Evolutionary conservation across 30 jellyfish, hydroid and myxozoan genomes (phyloP), one percentile per base, ranked within the genome.

Genomic region (Aurelia coerulea): DNA sequence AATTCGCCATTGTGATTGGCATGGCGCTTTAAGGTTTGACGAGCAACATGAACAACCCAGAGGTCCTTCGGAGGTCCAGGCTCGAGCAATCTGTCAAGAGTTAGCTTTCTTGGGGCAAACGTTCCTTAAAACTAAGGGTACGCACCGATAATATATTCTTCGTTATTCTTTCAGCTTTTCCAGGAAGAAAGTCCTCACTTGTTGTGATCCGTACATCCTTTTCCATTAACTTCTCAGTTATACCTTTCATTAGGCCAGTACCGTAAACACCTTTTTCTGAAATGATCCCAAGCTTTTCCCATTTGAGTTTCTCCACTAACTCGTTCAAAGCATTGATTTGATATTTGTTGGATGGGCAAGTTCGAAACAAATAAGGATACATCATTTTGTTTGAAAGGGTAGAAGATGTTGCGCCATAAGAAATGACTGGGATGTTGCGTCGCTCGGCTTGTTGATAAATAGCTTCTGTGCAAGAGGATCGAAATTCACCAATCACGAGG

Each of bases 211-310:
- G 23, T 2, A 90, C 91, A 70, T 59, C 67, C 32, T 58, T 73
- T 32, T 60, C 80, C 29, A 46, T 56, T 63, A 94, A 29, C 39
- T 59, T 59, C 33, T 68, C 73, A 18, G 66, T 53, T 23, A 94
- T 32, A 23, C 63, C 88, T 9, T 67, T 81, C 65, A 89, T 29
- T 49, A 94, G 68, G 41, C 78, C 99, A 31, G 70, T 56, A 12
- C 99, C 99, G 73, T 88, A 89, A 12, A 73, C 59, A 51, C 92
- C 80, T 35, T 78, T 83, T 46, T 78, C 97, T 10, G 97, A 89
- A 53, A 94, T 89, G n/a, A 94, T 73, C 39, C 99, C 99, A 29
- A 94, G 86, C 31, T 85, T 88, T 74, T 89, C 92, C 99, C 99
- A 94, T 35, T 73, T 73, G 49, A 81, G 87, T 59, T 71, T 88